These are phyloP conservation scores for Chymomyza amoena DNA, from an alignment of 2,888 invertebrate species.

Conservation along the genomic window DNA sequence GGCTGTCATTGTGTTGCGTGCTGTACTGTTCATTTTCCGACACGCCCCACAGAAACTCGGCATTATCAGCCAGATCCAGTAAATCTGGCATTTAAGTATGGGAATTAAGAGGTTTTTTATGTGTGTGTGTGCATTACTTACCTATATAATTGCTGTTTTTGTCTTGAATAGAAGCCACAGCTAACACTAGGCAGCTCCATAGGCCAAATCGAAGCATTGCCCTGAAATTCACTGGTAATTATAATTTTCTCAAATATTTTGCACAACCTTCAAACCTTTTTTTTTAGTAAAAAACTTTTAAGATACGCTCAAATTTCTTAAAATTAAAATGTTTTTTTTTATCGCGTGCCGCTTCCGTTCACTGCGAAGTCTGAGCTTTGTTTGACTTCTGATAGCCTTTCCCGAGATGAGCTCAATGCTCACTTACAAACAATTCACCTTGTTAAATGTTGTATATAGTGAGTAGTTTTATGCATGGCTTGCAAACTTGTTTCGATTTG, in stretches of 20 bases:
- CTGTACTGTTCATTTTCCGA: constrained; percentile 55
- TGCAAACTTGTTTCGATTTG: constrained; percentile 37
- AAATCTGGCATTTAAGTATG: constrained; percentile 56
- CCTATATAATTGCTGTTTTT: constrained; percentile 58
- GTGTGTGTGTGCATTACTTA: constrained; percentile 31
- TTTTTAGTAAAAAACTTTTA: background rate
- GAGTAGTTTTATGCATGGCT: background rate
- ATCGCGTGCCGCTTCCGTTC: constrained; percentile 59
- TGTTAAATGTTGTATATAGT: constrained; percentile 16
- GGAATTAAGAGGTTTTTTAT: constrained; percentile 3
- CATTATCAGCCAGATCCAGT: constrained; percentile 66
- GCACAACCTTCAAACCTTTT: background rate
- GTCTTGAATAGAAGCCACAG: constrained; percentile 3
- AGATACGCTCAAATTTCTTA: constrained; percentile 5
- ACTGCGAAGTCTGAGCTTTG: background rate
- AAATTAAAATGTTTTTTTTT: constrained; percentile 32
- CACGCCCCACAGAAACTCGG: constrained; percentile 68
- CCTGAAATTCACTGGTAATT: background rate
- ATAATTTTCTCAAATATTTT: background rate
- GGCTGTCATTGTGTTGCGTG: constrained; percentile 21
- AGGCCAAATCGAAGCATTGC: constrained; percentile 5
- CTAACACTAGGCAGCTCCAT: background rate
- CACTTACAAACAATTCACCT: constrained; percentile 40
- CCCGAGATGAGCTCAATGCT: constrained; percentile 13
- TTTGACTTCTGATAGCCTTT: background rate